These are phyloP conservation scores for Cheilosia grossa DNA, from an alignment of 2,888 invertebrate genomes.

Conservation along the genomic window DNA sequence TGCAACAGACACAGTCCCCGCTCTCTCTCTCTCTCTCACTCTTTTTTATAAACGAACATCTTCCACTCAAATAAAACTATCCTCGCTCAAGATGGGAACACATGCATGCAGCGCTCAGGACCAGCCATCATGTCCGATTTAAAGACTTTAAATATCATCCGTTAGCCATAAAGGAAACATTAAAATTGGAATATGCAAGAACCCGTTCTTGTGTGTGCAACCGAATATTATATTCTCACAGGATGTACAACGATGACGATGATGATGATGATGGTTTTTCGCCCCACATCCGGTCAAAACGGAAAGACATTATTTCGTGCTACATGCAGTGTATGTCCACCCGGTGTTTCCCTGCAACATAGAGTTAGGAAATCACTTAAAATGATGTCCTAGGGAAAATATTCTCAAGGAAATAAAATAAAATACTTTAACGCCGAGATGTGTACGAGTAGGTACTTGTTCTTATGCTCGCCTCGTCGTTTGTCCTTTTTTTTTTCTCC, in stretches of 20 bases:
- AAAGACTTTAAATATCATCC: constrained; percentile 64
- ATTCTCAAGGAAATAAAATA: constrained; percentile 63
- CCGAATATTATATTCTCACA: constrained; percentile 48
- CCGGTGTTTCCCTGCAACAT: background rate
- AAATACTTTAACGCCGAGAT: constrained; percentile 56
- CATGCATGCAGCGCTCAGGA: background rate
- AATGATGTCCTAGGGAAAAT: constrained; percentile 48
- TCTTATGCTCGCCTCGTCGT: constrained; percentile 2
- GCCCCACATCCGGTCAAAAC: constrained; percentile 61
- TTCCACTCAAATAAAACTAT: constrained; percentile 14
- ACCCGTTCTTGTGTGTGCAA: constrained; percentile 24
- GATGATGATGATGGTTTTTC: constrained; percentile 51
- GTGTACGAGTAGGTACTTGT: constrained; percentile 5
- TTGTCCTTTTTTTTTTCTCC: background rate
- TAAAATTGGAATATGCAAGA: constrained; percentile 63
- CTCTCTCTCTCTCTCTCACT: background rate
- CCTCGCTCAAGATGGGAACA: constrained; percentile 20
- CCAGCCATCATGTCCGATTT: constrained; percentile 32
- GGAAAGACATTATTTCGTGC: constrained; percentile 60
- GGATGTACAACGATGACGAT: constrained; percentile 46
- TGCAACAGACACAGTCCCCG: background rate
- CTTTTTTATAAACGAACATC: background rate
- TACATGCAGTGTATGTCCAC: constrained; percentile 39
- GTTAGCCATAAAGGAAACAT: constrained; percentile 66
- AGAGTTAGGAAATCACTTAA: constrained; percentile 55